Percentiles rank a stretch among this genome's conserved stretches.
Evolutionary conservation across 2,888 invertebrate species (phyloP).

Genomic region (Gymnoscelis rufifasciata): DNA sequence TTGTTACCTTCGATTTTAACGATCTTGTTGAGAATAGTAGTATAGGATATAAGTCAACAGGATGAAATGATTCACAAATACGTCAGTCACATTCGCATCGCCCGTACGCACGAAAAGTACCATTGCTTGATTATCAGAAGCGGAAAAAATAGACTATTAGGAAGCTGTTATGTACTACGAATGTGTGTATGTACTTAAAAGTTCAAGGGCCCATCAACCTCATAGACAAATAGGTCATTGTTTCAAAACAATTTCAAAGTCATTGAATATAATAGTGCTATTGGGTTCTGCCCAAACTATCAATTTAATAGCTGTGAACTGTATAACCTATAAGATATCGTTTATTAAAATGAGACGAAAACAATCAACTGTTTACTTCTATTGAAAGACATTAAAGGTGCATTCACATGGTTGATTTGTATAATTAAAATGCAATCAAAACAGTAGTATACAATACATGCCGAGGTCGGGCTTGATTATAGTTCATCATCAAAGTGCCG

Average conservation of each 20-base stretch:
- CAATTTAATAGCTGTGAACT: conserved; percentile 12
- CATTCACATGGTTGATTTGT: conserved; percentile 10
- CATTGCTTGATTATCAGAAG: background rate
- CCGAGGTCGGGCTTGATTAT: conserved; percentile 5
- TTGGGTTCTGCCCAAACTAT: conserved; percentile 4
- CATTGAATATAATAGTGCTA: conserved; percentile 10
- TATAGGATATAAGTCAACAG: conserved; percentile 1
- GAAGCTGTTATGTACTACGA: conserved; percentile 1
- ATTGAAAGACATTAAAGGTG: conserved; percentile 10
- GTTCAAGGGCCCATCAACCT: conserved; percentile 24
- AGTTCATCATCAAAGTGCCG: conserved; percentile 10
- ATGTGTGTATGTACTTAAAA: too few relatives aligned
- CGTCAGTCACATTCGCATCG: conserved; percentile 9
- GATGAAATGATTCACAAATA: conserved; percentile 5
- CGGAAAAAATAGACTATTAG: conserved; percentile 5
- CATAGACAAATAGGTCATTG: conserved; percentile 12
- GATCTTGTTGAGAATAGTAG: background rate
- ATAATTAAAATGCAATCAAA: conserved; percentile 11
- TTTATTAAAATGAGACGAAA: conserved; percentile 12
- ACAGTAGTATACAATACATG: conserved; percentile 9
- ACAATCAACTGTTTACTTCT: conserved; percentile 15
- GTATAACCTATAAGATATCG: conserved; percentile 19
- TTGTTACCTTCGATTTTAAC: background rate
- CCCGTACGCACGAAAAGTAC: conserved; percentile 10
- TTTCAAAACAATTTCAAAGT: conserved; percentile 7